phyloP scores from a whole-genome alignment of 2,113 vertebrate species.

The mouse (Mus musculus) region GRCm39 chr17:25383001-25383500 shows the following conservation, averaged over 20 bases:
- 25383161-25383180: conserved; percentile 39
- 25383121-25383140: conserved; percentile 52
- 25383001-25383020: neutral
- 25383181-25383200: neutral
- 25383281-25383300: neutral
- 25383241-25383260: neutral
- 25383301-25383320: neutral
- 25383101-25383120: conserved; percentile 63
- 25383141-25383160: neutral
- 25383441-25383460: neutral
- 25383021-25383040: neutral
- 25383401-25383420: neutral
- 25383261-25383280: neutral
- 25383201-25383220: neutral
- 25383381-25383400: accelerated
- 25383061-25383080: conserved; percentile 76
- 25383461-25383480: neutral
- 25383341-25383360: neutral
- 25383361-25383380: neutral
- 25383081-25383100: conserved; percentile 70
- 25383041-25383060: neutral
- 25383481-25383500: conserved; percentile 14
- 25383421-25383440: neutral
- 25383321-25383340: neutral
- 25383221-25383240: neutral